Evolutionary conservation across 2,113 vertebrate species (phyloP).

Genomic region (Ceyx margarethae): DNA sequence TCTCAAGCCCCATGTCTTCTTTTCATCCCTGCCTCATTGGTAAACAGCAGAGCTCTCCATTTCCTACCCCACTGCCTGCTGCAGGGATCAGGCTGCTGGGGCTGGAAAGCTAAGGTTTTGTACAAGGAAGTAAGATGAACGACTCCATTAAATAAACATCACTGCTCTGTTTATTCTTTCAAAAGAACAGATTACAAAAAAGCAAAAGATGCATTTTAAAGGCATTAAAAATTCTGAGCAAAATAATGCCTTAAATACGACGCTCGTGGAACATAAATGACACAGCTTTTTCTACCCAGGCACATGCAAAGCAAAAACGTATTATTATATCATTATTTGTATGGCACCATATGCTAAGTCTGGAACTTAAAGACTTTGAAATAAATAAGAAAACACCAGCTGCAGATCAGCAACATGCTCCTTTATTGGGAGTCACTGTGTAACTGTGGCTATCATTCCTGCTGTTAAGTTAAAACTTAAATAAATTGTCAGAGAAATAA

Average conservation of each 20-base stretch:
- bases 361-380: conserved; percentile 62
- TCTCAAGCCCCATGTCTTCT: neutral
- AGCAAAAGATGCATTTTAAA: conserved; percentile 49
- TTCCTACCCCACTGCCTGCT: conserved; percentile 7
- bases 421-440: conserved; percentile 57
- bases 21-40: conserved; percentile 27
- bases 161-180: conserved; percentile 55
- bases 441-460: conserved; percentile 56
- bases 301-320: conserved; percentile 30
- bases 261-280: conserved; percentile 50
- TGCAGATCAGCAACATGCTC: conserved; percentile 51
- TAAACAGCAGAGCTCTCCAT: conserved; percentile 38
- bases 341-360: conserved; percentile 66
- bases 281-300: neutral
- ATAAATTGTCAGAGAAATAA: conserved; percentile 68
- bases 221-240: conserved; percentile 39
- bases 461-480: conserved; percentile 68
- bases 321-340: conserved; percentile 72
- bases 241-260: conserved; percentile 56
- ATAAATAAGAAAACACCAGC: conserved; percentile 69
- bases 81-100: conserved; percentile 21
- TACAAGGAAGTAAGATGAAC: conserved; percentile 50
- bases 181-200: conserved; percentile 52
- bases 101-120: conserved; percentile 48
- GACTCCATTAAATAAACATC: conserved; percentile 63